These are phyloP conservation scores for Octodon degus DNA, from an alignment of 2,113 vertebrate genomes.

Conservation along the genomic window DNA sequence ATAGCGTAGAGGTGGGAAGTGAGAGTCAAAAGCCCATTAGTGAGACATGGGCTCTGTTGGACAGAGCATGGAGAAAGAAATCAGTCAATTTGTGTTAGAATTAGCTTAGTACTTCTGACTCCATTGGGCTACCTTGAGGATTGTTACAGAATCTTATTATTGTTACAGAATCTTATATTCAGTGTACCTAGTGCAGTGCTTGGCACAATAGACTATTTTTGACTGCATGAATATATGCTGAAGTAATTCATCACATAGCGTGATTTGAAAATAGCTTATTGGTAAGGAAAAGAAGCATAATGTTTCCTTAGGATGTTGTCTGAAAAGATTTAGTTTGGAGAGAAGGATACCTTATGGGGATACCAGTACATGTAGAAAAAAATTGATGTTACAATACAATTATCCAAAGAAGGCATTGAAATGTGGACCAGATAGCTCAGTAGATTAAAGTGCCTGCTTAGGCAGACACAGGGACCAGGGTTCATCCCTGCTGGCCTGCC, in stretches of 20 bases:
- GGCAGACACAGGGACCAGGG: too few species aligned
- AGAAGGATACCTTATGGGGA: neutral
- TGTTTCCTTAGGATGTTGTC: conserved; percentile 3
- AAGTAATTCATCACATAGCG: neutral
- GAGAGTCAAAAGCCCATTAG: neutral
- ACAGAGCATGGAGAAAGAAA: conserved; percentile 15
- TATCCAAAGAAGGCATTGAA: conserved; percentile 27
- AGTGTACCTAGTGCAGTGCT: neutral
- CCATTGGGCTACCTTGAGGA: neutral
- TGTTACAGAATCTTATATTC: too few species aligned
- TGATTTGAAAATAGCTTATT: conserved; percentile 26
- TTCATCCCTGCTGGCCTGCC: too few species aligned
- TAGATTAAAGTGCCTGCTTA: too few species aligned
- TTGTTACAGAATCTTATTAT: neutral
- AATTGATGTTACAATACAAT: conserved; percentile 1
- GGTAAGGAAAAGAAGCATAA: neutral
- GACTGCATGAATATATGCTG: conserved; percentile 13
- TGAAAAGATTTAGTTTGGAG: conserved; percentile 34
- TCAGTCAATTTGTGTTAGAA: conserved; percentile 36
- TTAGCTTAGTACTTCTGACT: conserved; percentile 15
- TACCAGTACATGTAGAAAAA: neutral
- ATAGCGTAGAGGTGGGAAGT: neutral
- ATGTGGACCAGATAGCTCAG: too few species aligned
- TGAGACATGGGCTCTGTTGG: neutral
- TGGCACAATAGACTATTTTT: neutral